Percentiles rank a stretch among this genome's conserved stretches.
phyloP scores from a whole-genome alignment of 2,797 vertebrate species.

The Leptoclinus maculatus region DNA sequence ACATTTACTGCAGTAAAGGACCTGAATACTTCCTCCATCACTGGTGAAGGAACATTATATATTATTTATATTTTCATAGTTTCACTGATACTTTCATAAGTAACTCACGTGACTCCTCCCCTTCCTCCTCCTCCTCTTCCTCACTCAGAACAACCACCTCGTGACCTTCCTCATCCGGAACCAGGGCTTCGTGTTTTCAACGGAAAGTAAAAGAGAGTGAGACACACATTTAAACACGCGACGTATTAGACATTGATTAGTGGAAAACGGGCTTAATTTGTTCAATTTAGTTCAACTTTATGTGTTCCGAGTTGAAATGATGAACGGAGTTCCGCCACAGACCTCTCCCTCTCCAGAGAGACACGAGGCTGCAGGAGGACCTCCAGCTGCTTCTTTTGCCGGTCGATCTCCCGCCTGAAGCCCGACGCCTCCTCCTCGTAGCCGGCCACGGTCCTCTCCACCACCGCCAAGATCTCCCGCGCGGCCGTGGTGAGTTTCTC shows the following conservation, averaged over 20 bases:
- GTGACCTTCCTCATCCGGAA: too few relatives aligned
- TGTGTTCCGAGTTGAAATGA: neutral
- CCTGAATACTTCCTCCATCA: too few relatives aligned
- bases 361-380: slow-evolving; percentile 36
- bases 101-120: slow-evolving; percentile 1
- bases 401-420: slow-evolving; percentile 25
- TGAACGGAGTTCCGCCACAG: neutral
- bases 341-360: slow-evolving; percentile 6
- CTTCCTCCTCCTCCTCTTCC: slow-evolving; percentile 10
- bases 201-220: too few relatives aligned
- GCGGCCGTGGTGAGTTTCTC: neutral
- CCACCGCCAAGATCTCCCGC: slow-evolving; percentile 10
- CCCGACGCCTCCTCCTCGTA: slow-evolving; percentile 47
- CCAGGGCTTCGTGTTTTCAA: too few relatives aligned
- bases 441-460: slow-evolving; percentile 19
- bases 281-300: too few relatives aligned
- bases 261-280: too few relatives aligned
- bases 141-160: slow-evolving; percentile 17
- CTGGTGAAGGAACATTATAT: too few relatives aligned
- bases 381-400: slow-evolving; percentile 46
- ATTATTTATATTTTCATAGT: too few relatives aligned
- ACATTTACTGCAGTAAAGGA: neutral
- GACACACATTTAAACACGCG: too few relatives aligned
- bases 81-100: neutral
- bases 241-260: too few relatives aligned